phyloP scores from a whole-genome alignment of 2,888 invertebrate species.

The Plagodis pulveraria region DNA sequence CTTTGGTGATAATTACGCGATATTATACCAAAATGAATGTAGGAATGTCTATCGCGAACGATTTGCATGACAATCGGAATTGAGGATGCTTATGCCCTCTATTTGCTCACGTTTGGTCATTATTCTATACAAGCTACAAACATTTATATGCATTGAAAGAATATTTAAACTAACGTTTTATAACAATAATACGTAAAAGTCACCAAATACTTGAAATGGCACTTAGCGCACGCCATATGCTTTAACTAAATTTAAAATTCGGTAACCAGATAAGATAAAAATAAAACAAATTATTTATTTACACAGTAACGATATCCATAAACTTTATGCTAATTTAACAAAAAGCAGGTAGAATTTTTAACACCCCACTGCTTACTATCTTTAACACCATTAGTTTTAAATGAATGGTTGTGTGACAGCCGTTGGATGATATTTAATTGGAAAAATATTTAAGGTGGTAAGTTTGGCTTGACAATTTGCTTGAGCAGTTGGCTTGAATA shows the following conservation, averaged over 20 bases:
- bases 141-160: too few relatives aligned
- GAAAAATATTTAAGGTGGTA: background rate
- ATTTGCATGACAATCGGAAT: conserved; percentile 25
- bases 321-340: conserved; percentile 57
- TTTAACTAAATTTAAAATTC: conserved; percentile 41
- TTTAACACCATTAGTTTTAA: conserved; percentile 21
- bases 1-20: conserved; percentile 64
- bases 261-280: conserved; percentile 53
- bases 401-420: conserved; percentile 16
- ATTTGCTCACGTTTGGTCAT: background rate
- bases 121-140: too few relatives aligned
- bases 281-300: conserved; percentile 53
- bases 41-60: conserved; percentile 13
- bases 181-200: too few relatives aligned
- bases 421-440: conserved; percentile 13
- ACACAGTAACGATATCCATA: conserved; percentile 42
- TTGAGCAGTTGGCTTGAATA: too few relatives aligned
- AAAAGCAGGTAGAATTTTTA: conserved; percentile 39
- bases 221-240: background rate
- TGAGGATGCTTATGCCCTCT: conserved; percentile 11
- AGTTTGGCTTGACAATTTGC: too few relatives aligned
- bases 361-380: conserved; percentile 24
- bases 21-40: conserved; percentile 47
- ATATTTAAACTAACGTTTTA: too few relatives aligned
- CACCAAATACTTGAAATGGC: too few relatives aligned